Evolutionary conservation across 2,888 invertebrate genomes (phyloP).

Genomic region (Drosophila greeni): DNA sequence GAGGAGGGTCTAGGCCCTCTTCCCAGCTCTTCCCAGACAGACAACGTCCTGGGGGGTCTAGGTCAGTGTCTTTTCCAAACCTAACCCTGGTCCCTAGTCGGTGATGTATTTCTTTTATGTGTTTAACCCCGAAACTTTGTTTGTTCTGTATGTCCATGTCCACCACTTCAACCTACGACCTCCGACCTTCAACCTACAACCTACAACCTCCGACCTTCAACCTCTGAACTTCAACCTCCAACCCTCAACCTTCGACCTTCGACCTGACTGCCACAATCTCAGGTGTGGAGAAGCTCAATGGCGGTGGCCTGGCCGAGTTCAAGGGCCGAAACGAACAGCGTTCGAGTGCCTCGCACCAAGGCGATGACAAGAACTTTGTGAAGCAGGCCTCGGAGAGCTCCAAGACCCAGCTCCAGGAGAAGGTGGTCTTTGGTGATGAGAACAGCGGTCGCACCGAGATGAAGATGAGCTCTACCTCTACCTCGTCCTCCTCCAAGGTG

Average conservation of each 20-base stretch:
- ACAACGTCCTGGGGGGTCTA: not conserved
- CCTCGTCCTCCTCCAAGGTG: slow-evolving; percentile 75
- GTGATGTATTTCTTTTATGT: slow-evolving; percentile 26
- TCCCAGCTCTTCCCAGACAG: not conserved
- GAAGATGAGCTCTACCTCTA: slow-evolving; percentile 76
- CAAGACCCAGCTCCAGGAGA: slow-evolving; percentile 80
- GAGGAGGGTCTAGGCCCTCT: not conserved
- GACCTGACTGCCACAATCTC: slow-evolving; percentile 67
- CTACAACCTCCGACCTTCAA: slow-evolving; percentile 46
- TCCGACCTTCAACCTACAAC: slow-evolving; percentile 27
- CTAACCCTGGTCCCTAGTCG: slow-evolving; percentile 44
- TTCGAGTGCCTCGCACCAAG: slow-evolving; percentile 80
- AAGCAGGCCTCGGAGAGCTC: slow-evolving; percentile 80
- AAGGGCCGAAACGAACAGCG: slow-evolving; percentile 83
- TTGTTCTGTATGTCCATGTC: slow-evolving; percentile 59
- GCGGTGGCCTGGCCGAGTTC: slow-evolving; percentile 83
- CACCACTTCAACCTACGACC: slow-evolving; percentile 54
- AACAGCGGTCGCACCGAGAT: slow-evolving; percentile 79
- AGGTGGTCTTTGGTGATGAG: slow-evolving; percentile 80
- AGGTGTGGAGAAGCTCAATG: slow-evolving; percentile 83
- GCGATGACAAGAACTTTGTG: slow-evolving; percentile 81
- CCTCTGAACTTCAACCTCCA: not conserved
- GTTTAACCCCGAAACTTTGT: slow-evolving; percentile 37
- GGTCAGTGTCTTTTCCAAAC: not conserved
- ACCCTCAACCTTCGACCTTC: slow-evolving; percentile 9